phyloP scores from a whole-genome alignment of 2,888 invertebrate genomes.

The Rotaria magnacalcarata region DNA sequence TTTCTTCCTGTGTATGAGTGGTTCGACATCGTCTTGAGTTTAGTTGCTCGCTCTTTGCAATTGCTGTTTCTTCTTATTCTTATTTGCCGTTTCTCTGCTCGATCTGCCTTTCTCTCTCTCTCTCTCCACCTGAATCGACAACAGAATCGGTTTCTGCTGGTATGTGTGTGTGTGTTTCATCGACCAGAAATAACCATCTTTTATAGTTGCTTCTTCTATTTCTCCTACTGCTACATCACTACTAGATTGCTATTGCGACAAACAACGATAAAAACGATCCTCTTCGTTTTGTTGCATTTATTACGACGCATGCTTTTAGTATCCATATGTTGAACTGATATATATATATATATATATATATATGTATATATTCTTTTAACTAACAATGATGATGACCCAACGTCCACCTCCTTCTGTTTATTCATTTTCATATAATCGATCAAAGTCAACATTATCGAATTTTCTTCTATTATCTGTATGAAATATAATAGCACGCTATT shows the following conservation, averaged over 20 bases:
- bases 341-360: neutral
- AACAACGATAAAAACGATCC: neutral
- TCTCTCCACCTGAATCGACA: constrained; percentile 21
- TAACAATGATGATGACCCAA: constrained; percentile 21
- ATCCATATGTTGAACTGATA: neutral
- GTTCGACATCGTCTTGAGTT: constrained; percentile 3
- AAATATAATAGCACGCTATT: neutral
- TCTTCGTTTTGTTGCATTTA: constrained; percentile 4
- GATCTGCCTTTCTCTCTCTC: neutral
- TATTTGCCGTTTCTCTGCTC: constrained; percentile 23
- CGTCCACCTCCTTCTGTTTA: neutral
- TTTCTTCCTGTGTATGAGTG: neutral
- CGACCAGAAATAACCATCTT: constrained; percentile 18
- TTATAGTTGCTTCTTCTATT: neutral
- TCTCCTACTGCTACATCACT: neutral
- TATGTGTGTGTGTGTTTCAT: neutral
- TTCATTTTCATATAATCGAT: constrained; percentile 9
- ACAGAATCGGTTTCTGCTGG: neutral
- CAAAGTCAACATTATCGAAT: neutral
- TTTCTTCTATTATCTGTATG: neutral
- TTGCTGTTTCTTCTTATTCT: constrained; percentile 14
- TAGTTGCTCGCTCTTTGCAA: neutral
- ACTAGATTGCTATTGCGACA: constrained; percentile 9
- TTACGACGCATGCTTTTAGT: neutral
- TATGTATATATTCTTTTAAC: neutral